These are phyloP conservation scores for Serripes groenlandicus DNA, from an alignment of 2,888 invertebrate species.

Conservation along the genomic window DNA sequence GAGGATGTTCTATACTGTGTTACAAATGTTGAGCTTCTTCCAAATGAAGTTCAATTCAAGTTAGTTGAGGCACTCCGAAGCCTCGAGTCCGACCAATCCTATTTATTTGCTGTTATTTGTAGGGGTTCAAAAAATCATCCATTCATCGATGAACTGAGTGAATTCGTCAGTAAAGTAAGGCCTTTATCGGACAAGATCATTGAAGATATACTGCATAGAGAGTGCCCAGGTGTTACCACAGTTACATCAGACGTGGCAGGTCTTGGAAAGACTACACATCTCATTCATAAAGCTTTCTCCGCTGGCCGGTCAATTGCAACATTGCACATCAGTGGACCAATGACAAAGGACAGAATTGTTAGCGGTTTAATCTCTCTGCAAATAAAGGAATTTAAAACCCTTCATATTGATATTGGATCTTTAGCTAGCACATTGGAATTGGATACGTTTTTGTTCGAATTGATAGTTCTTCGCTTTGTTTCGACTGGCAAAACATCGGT, in stretches of 20 bases:
- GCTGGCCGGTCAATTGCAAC: slow-evolving; percentile 30
- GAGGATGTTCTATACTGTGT: slow-evolving; percentile 59
- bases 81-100: slow-evolving; percentile 19
- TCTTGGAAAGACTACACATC: slow-evolving; percentile 67
- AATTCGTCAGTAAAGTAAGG: slow-evolving; percentile 24
- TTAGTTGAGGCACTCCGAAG: slow-evolving; percentile 61
- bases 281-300: slow-evolving; percentile 51
- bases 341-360: slow-evolving; percentile 51
- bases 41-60: slow-evolving; percentile 66
- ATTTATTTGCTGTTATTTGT: slow-evolving; percentile 67
- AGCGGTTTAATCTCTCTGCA: slow-evolving; percentile 41
- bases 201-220: slow-evolving; percentile 30
- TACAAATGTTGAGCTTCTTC: slow-evolving; percentile 68
- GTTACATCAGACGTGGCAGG: slow-evolving; percentile 71
- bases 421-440: slow-evolving; percentile 59
- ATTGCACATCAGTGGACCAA: slow-evolving; percentile 72
- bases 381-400: slow-evolving; percentile 40
- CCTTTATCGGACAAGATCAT: slow-evolving; percentile 47
- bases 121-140: slow-evolving; percentile 68
- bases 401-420: slow-evolving; percentile 73
- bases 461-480: slow-evolving; percentile 64
- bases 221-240: slow-evolving; percentile 55
- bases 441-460: slow-evolving; percentile 72
- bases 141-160: slow-evolving; percentile 62
- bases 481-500: slow-evolving; percentile 50